Conservation (phyloP, 2,113 vertebrate species). For the Notarius quadriscutis region DNA sequence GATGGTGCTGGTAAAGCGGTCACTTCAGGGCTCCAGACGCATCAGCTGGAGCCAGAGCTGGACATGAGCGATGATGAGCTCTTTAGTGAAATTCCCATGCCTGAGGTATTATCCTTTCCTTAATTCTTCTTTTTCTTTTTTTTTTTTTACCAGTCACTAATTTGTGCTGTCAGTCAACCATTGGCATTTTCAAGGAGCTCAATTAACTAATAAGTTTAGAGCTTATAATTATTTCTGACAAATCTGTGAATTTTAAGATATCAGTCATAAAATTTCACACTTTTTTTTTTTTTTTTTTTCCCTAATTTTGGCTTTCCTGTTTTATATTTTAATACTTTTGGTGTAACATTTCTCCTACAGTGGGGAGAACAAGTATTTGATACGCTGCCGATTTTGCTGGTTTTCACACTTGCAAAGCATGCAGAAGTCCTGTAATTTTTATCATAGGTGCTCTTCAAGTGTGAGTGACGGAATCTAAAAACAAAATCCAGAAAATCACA, state of each 20-base stretch:
- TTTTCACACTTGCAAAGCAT: too few species aligned
- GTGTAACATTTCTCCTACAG: neutral
- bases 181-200: neutral
- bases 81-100: conserved; percentile 56
- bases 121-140: neutral
- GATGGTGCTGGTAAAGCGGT: neutral
- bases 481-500: too few species aligned
- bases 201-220: neutral
- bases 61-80: conserved; percentile 54
- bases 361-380: too few species aligned
- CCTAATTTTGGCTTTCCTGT: neutral
- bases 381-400: too few species aligned
- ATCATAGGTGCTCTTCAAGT: too few species aligned
- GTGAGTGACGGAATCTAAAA: too few species aligned
- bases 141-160: neutral
- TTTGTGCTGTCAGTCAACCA: neutral
- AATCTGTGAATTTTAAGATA: neutral
- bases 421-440: too few species aligned
- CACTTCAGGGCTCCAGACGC: neutral
- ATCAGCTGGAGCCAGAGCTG: neutral
- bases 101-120: conserved; percentile 46
- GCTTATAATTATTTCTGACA: neutral
- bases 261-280: neutral
- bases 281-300: too few species aligned
- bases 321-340: neutral